Percentiles rank a stretch among this genome's conserved stretches.
Evolutionary conservation across 2,797 vertebrate species (phyloP).

Genomic region (Tragelaphus oryx): DNA sequence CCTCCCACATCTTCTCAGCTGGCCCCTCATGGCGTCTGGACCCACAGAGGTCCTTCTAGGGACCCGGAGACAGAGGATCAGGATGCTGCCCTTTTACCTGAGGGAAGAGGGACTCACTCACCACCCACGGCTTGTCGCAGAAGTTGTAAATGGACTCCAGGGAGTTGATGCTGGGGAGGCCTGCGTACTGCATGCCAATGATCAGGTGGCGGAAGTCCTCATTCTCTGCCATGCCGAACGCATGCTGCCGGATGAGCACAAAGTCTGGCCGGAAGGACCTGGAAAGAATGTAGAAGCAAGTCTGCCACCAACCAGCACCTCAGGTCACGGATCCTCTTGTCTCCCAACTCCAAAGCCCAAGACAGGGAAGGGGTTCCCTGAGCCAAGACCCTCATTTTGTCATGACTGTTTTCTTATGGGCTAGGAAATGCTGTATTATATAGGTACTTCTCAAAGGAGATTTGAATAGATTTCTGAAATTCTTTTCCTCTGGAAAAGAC

Average conservation of each 20-base stretch:
- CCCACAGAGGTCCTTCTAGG: neutral
- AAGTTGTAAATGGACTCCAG: slow-evolving; percentile 98
- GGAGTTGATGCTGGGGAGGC: slow-evolving; percentile 94
- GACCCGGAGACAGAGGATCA: neutral
- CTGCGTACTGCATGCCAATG: slow-evolving; percentile 96
- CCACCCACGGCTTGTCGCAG: slow-evolving; percentile 98
- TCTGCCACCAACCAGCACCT: neutral
- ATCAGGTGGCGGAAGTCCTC: slow-evolving; percentile 97
- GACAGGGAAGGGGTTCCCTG: neutral
- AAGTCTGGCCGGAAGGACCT: slow-evolving; percentile 98
- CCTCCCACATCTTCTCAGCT: neutral
- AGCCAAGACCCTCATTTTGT: neutral
- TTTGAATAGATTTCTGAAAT: slow-evolving; percentile 37
- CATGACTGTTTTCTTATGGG: neutral
- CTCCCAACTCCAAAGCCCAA: slow-evolving; percentile 17
- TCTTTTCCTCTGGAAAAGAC: neutral
- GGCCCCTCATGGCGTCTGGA: neutral
- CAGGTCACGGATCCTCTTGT: neutral
- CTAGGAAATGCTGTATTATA: neutral
- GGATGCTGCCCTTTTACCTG: neutral
- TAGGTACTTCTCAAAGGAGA: neutral
- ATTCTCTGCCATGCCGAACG: slow-evolving; percentile 97
- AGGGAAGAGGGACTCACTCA: slow-evolving; percentile 79
- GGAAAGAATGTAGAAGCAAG: slow-evolving; percentile 31
- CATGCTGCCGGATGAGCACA: slow-evolving; percentile 95